Conservation (phyloP, 2,797 vertebrate genomes). For the Gorsachius magnificus region DNA sequence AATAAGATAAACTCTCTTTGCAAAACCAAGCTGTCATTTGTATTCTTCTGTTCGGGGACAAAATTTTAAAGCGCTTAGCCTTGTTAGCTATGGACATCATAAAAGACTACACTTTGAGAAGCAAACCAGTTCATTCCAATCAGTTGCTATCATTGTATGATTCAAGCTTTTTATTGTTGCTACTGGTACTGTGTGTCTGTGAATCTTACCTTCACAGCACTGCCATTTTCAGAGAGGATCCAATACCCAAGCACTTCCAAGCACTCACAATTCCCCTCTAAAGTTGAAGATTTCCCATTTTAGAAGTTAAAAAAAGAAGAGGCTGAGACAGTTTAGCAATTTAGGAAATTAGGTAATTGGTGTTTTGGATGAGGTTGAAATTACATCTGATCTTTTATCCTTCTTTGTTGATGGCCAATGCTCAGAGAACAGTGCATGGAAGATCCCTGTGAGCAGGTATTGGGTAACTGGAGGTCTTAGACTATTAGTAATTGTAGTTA, state of each 20-base stretch:
- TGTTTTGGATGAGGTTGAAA: neutral
- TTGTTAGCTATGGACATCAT: neutral
- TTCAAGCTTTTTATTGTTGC: neutral
- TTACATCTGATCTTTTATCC: neutral
- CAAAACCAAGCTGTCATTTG: neutral
- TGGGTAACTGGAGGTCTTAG: neutral
- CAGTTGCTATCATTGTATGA: neutral
- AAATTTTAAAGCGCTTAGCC: neutral
- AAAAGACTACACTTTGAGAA: neutral
- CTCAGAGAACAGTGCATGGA: neutral
- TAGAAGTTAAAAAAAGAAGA: neutral
- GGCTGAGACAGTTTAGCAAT: neutral
- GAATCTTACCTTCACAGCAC: neutral
- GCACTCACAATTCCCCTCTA: neutral
- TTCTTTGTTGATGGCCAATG: neutral
- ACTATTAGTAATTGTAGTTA: neutral
- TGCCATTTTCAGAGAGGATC: neutral
- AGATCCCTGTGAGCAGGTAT: neutral
- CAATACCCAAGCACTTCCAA: neutral
- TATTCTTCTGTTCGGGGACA: neutral
- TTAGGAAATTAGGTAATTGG: rapidly evolving
- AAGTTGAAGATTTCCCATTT: neutral
- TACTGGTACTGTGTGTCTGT: neutral
- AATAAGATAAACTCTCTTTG: neutral
- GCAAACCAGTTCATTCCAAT: neutral